A percentile compares a stretch with the other conserved stretches of the same genome.
These are phyloP conservation scores for Rhogogaster chlorosoma DNA, from an alignment of 2,888 invertebrate genomes.

Conservation along the genomic window DNA sequence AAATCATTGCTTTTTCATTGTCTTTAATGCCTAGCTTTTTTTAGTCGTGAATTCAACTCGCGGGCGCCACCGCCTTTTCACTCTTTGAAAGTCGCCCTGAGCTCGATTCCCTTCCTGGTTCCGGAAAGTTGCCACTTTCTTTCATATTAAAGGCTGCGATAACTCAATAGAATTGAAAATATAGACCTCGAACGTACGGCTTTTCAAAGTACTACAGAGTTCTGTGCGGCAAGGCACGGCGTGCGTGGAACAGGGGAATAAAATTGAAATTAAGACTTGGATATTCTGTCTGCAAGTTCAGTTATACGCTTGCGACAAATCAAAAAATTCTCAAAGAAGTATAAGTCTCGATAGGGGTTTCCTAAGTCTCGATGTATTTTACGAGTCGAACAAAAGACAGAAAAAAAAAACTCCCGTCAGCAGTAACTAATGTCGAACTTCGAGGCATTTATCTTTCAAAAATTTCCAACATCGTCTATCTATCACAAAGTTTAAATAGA, in stretches of 20 bases:
- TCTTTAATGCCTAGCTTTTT: neutral
- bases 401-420: constrained; percentile 7
- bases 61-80: constrained; percentile 8
- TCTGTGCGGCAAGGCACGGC: neutral
- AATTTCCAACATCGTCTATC: constrained; percentile 49
- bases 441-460: constrained; percentile 50
- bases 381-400: constrained; percentile 21
- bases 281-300: constrained; percentile 39
- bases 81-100: neutral
- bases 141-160: constrained; percentile 39
- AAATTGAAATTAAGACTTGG: constrained; percentile 47
- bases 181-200: constrained; percentile 35
- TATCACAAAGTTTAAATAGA: constrained; percentile 51
- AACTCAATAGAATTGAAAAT: constrained; percentile 33
- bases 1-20: constrained; percentile 17
- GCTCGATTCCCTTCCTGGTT: constrained; percentile 23
- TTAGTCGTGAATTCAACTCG: neutral
- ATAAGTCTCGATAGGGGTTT: constrained; percentile 43
- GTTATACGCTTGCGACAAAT: constrained; percentile 44
- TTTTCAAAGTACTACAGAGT: constrained; percentile 17
- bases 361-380: constrained; percentile 22
- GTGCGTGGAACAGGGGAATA: constrained; percentile 21
- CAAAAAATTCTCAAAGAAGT: constrained; percentile 44
- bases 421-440: constrained; percentile 50
- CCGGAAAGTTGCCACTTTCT: constrained; percentile 38